Evolutionary conservation across 2,797 vertebrate genomes (phyloP), one percentile per base, ranked within the genome.

Genomic region (Cygnus olor): DNA sequence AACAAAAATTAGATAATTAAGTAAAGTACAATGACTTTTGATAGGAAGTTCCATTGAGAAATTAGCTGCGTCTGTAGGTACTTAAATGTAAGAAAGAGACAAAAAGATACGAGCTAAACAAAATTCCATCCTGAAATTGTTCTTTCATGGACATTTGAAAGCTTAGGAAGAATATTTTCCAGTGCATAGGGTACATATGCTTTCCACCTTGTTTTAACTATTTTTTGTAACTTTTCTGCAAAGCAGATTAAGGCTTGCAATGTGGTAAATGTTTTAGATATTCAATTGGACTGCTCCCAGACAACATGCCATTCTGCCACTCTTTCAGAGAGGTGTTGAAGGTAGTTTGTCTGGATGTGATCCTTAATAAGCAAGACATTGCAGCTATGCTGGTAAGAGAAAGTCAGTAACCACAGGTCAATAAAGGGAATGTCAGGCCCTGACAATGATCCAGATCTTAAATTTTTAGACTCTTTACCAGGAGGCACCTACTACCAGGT

Each of bases 221-320:
- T 88, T 27, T 74, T 69, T 32, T 72, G n/a, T 79, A 90, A 93
- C 69, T 44, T 92, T 84, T 91, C 85, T 36, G 32, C 92, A 88
- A 96, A 91, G 45, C 58, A 71, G 63, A 94, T 92, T 93, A 91
- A 94, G 95, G 90, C 56, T 91, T 86, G 71, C 65, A 96, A 73
- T 63, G 28, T 81, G 72, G 85, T 80, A 94, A 95, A 95, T 20
- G 53, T 83, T 69, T 87, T 90, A 92, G 80, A 45, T 25, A 9
- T 11, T 80, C 65, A 86, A 92, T 81, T 18, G 71, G 82, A 45
- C 12, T 61, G 36, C 56, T 47, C 83, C 66, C 20, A 84, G 68
- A 94, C 89, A 63, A 76, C 51, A 40, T 60, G 51, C 78, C n/a
- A 49, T 30, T 25, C 30, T 65, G 30, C 10, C 63, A 80, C 51